A percentile compares a stretch with the other conserved stretches of the same genome.
Conservation (phyloP, 2,888 invertebrate genomes). For the Acrobasis suavella region DNA sequence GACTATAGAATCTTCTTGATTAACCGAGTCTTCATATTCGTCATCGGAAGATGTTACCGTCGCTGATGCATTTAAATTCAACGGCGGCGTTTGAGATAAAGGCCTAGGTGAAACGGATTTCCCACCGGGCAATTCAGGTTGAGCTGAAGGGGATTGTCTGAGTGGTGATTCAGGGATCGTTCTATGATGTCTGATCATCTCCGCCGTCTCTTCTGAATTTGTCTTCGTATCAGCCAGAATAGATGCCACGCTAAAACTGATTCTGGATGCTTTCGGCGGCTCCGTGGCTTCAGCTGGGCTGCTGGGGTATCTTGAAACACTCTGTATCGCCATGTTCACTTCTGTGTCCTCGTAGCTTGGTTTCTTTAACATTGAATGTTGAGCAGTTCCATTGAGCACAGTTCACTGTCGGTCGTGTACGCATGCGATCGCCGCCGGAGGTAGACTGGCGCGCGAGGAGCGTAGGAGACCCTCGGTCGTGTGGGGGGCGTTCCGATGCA, state of each 20-base stretch:
- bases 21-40: constrained; percentile 87
- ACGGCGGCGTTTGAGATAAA: constrained; percentile 70
- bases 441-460: constrained; percentile 68
- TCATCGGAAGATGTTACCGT: constrained; percentile 82
- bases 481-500: constrained; percentile 43
- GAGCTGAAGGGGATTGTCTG: constrained; percentile 72
- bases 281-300: constrained; percentile 85
- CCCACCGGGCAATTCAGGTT: constrained; percentile 73
- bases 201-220: constrained; percentile 69
- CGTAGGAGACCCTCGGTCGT: constrained; percentile 52
- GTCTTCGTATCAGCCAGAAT: constrained; percentile 91
- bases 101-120: constrained; percentile 67
- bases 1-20: constrained; percentile 86
- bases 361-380: constrained; percentile 85
- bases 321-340: constrained; percentile 87
- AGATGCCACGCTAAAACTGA: constrained; percentile 94
- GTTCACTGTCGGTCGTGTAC: constrained; percentile 74
- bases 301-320: constrained; percentile 85
- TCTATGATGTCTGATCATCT: constrained; percentile 77
- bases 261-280: constrained; percentile 84
- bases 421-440: constrained; percentile 79
- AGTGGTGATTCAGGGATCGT: constrained; percentile 77
- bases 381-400: constrained; percentile 79
- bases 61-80: constrained; percentile 76
- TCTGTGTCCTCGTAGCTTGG: constrained; percentile 78